Base-by-base conservation (phyloP, 2,113 vertebrate species). In the Tenebrosternarchus preto region DNA sequence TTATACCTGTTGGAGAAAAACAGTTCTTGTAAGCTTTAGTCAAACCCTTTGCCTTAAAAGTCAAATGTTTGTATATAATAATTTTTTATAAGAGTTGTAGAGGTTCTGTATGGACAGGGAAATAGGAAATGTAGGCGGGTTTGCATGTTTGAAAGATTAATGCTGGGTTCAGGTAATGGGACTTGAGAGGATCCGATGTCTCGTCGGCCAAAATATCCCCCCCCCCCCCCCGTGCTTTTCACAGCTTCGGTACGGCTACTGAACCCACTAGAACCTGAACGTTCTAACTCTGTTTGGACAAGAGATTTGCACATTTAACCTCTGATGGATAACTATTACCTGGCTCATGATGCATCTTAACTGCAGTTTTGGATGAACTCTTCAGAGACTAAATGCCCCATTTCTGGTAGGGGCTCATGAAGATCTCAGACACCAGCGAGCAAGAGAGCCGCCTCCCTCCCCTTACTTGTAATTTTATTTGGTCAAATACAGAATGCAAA, bases 41-140 rank as follows among this genome's bases (percentile, higher is more conserved):
- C 79, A 36, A 83, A 81, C 84, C 84, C 67, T 81, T 81, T 85
- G 84, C 84, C 84, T 85, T 85, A 85, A 85, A 80, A 59, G 24
- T 73, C 70, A 55, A 24, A 66, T 53, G 73, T 85, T 71, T 80
- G 80, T 80, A 73, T 81, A 29, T 78, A 24, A 59, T 73, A 66
- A 67, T 75, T 83, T 80, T 50, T 83, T 83, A 5, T 59, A 78
- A 83, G 27, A 36, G 66, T 70, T 59, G 29, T 55, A 64, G 33
- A 46, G 59, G 53, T 60, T 81, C 53, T 60, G 20, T 73, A 73
- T 43, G 57, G 31, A 75, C 39, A 22, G 50, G 9, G 70, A 8
- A 27, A 46, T 59, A 17, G 25, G 55, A 73, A 75, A 39, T 27
- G 68, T 71, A 71, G 57, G 75, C 17, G 46, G 75, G 43, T 33